phyloP scores from a whole-genome alignment of 1,140 invertebrate species.

The Metaphire vulgaris region DNA sequence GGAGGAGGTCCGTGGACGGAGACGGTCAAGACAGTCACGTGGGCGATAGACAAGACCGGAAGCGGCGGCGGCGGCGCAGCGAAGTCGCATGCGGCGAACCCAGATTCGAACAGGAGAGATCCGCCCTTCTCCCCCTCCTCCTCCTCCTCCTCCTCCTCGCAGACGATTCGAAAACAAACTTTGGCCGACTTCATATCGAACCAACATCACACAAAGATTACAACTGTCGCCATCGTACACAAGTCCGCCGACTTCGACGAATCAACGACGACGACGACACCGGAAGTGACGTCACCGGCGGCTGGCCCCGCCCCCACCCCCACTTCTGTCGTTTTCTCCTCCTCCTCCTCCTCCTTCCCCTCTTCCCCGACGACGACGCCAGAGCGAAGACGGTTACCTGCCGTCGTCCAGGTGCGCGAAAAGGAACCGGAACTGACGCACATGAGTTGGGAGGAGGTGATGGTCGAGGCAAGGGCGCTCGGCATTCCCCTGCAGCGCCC shows the following conservation, averaged over 20 bases:
- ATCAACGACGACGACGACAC: not conserved
- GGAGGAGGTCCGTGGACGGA: not conserved
- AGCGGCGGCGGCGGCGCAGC: too few species aligned
- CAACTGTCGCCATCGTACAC: conserved; percentile 11
- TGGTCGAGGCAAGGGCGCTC: conserved; percentile 19
- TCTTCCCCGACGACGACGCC: not conserved
- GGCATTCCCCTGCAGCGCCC: conserved; percentile 18
- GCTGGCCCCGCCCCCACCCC: too few species aligned
- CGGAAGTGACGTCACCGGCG: too few species aligned
- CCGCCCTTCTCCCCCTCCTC: too few species aligned
- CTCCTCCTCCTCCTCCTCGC: too few species aligned
- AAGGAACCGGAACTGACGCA: conserved; percentile 16
- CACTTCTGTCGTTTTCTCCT: not conserved
- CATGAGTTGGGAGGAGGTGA: conserved; percentile 25
- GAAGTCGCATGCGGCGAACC: too few species aligned
- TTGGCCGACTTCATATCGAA: conserved; percentile 16
- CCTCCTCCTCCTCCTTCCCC: not conserved
- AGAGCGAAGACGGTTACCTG: not conserved
- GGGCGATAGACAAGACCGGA: not conserved
- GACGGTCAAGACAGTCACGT: not conserved
- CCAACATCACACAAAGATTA: conserved; percentile 7
- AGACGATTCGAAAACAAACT: too few species aligned
- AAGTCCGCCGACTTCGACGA: conserved; percentile 12
- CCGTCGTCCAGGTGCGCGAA: not conserved
- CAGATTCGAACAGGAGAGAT: too few species aligned